A percentile compares a stretch with the other conserved stretches of the same genome.
Conservation (phyloP, 2,113 vertebrate genomes). For the Melanotaenia duboulayi region DNA sequence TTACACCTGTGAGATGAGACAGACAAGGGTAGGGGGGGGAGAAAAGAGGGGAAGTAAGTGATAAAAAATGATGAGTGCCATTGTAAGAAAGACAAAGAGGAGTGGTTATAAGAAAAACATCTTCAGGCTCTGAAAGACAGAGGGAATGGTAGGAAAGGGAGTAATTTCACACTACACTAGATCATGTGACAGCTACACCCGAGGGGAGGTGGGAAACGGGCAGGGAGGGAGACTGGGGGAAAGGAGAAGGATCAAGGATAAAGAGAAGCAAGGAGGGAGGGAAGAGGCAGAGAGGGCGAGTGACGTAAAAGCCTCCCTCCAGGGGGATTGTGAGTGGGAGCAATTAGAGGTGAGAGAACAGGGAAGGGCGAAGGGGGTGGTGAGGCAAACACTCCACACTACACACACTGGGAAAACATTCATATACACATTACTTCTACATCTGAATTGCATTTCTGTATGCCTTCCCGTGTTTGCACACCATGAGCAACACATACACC, state of each 20-base stretch:
- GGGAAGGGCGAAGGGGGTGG: slow-evolving; percentile 61
- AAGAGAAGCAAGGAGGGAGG: slow-evolving; percentile 46
- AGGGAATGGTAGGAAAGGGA: slow-evolving; percentile 65
- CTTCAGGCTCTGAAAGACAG: slow-evolving; percentile 70
- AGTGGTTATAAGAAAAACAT: slow-evolving; percentile 55
- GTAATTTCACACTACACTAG: slow-evolving; percentile 82
- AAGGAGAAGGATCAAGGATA: slow-evolving; percentile 48
- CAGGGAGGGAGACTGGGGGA: slow-evolving; percentile 24
- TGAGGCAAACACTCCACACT: slow-evolving; percentile 63
- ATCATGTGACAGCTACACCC: slow-evolving; percentile 81
- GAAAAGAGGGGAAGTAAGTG: slow-evolving; percentile 34
- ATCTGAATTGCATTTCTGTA: slow-evolving; percentile 51
- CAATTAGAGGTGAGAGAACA: slow-evolving; percentile 80
- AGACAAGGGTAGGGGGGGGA: not conserved
- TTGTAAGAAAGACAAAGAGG: slow-evolving; percentile 60
- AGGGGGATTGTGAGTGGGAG: slow-evolving; percentile 76
- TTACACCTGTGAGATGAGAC: slow-evolving; percentile 85
- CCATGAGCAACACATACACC: slow-evolving; percentile 17
- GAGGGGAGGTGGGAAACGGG: slow-evolving; percentile 63
- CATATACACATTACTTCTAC: slow-evolving; percentile 57
- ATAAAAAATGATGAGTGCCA: slow-evolving; percentile 50
- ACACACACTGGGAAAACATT: slow-evolving; percentile 55
- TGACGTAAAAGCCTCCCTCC: slow-evolving; percentile 75
- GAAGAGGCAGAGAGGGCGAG: slow-evolving; percentile 44
- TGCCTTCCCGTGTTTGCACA: slow-evolving; percentile 51